Evolutionary conservation across 2,888 invertebrate genomes (phyloP).

Genomic region (Gonocerus acuteangulatus): DNA sequence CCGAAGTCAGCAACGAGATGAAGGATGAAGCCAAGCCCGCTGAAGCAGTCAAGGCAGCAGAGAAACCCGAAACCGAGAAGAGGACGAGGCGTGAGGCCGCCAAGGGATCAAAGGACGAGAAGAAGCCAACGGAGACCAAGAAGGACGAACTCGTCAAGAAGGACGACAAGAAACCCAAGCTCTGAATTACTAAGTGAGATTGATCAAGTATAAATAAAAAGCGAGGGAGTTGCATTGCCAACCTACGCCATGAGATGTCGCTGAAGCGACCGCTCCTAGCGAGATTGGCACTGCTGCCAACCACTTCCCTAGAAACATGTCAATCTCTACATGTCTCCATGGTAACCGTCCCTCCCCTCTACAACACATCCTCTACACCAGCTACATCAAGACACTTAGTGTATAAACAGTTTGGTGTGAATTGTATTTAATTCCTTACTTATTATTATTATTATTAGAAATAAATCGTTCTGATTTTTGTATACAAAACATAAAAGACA

Average conservation of each 20-base stretch:
- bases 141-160: slow-evolving; percentile 33
- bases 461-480: slow-evolving; percentile 25
- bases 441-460: slow-evolving; percentile 26
- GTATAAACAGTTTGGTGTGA: slow-evolving; percentile 1
- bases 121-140: slow-evolving; percentile 33
- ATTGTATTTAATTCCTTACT: slow-evolving; percentile 27
- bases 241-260: slow-evolving; percentile 34
- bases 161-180: slow-evolving; percentile 33
- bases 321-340: no score
- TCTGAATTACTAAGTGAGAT: slow-evolving; percentile 26
- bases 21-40: slow-evolving; percentile 35
- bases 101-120: slow-evolving; percentile 34
- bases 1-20: slow-evolving; percentile 30
- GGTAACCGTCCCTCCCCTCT: neutral
- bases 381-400: slow-evolving; percentile 18
- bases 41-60: slow-evolving; percentile 33
- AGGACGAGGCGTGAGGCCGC: slow-evolving; percentile 33
- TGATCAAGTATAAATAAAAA: neutral
- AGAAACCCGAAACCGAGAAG: slow-evolving; percentile 27
- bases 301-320: neutral
- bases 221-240: slow-evolving; percentile 21
- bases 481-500: slow-evolving; percentile 15
- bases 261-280: slow-evolving; percentile 32
- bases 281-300: slow-evolving; percentile 29
- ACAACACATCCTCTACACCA: neutral